Conservation (phyloP, 2,888 invertebrate genomes). For the Fragum whitleyi region DNA sequence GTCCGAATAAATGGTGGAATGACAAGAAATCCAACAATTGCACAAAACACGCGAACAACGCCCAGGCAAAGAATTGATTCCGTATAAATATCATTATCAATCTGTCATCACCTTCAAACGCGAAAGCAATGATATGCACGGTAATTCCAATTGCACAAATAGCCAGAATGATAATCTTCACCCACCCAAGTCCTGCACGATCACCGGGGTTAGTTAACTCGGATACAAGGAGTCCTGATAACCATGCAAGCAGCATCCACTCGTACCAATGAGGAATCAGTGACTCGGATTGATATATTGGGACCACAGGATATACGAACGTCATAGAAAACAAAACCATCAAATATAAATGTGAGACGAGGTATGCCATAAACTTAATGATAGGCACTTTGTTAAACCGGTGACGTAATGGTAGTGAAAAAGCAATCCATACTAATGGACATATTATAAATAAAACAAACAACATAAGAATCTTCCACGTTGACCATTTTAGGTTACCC, state of each 20-base stretch:
- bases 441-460: conserved; percentile 92
- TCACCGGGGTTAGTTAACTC: conserved; percentile 99
- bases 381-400: conserved; percentile 99
- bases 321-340: conserved; percentile 96
- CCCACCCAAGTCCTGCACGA: conserved; percentile 97
- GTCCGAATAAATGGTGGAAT: conserved; percentile 99
- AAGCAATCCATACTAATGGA: conserved; percentile 98
- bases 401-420: conserved; percentile 97
- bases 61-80: conserved; percentile 98
- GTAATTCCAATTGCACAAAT: conserved; percentile 88
- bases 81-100: conserved; percentile 92
- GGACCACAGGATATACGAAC: conserved; percentile 84
- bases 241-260: conserved; percentile 97
- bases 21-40: conserved; percentile 97
- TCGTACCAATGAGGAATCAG: conserved; percentile 97
- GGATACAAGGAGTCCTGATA: conserved; percentile 96
- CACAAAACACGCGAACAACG: conserved; percentile 97
- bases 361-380: conserved; percentile 99
- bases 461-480: conserved; percentile 96
- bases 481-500: conserved; percentile 98
- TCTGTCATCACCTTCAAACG: conserved; percentile 86
- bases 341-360: conserved; percentile 99
- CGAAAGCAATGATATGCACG: conserved; percentile 92
- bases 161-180: conserved; percentile 89
- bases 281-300: conserved; percentile 83